Conservation (phyloP, 2,888 invertebrate genomes). For the Acanthoscelides obtectus region DNA sequence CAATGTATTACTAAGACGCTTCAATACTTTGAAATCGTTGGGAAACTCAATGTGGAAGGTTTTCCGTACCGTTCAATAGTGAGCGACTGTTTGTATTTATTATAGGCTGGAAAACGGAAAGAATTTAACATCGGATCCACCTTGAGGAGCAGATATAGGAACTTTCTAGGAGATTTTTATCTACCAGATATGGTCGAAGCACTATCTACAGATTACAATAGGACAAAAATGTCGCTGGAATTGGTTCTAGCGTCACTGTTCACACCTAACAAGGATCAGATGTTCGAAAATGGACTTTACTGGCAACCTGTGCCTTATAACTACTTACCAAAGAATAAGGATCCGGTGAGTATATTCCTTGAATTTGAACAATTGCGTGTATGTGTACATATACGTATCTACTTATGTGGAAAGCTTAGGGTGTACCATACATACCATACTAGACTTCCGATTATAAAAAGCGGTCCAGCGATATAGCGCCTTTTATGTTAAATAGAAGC, state of each 20-base stretch:
- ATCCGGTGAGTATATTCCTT: slow-evolving; percentile 19
- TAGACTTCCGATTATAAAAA: too few species aligned
- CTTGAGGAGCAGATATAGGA: slow-evolving; percentile 56
- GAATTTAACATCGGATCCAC: slow-evolving; percentile 57
- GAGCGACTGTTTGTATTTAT: not conserved
- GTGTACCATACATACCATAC: too few species aligned
- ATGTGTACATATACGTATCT: too few species aligned
- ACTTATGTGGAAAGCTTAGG: too few species aligned
- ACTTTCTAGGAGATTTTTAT: slow-evolving; percentile 56
- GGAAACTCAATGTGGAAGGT: too few species aligned
- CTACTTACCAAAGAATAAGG: slow-evolving; percentile 49
- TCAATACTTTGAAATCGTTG: too few species aligned
- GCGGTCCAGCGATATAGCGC: too few species aligned
- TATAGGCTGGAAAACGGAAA: slow-evolving; percentile 31
- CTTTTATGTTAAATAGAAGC: too few species aligned
- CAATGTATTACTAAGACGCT: too few species aligned
- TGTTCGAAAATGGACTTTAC: slow-evolving; percentile 53
- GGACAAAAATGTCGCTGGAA: slow-evolving; percentile 67
- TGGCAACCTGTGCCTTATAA: slow-evolving; percentile 80
- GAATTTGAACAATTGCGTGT: not conserved
- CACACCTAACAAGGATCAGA: slow-evolving; percentile 53
- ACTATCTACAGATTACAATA: slow-evolving; percentile 62
- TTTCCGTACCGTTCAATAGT: too few species aligned
- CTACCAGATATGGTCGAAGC: slow-evolving; percentile 54
- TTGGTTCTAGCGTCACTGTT: slow-evolving; percentile 64